phyloP scores from a whole-genome alignment of 2,888 invertebrate genomes.

The Sialis lutaria region DNA sequence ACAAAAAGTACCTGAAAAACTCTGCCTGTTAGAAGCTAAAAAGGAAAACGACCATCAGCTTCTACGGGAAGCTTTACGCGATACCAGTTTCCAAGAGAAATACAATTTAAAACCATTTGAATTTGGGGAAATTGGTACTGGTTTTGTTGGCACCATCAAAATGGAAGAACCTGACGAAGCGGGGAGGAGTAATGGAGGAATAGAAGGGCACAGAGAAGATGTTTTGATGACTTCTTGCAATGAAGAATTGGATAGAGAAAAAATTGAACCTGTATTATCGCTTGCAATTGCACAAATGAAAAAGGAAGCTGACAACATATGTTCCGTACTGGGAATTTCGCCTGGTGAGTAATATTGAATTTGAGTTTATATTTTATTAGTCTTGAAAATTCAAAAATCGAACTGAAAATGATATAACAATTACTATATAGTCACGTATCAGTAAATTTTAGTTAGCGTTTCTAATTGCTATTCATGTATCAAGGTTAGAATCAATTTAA shows the following conservation, averaged over 20 bases:
- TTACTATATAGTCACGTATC: no score
- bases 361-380: not conserved
- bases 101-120: conserved; percentile 69
- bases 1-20: conserved; percentile 13
- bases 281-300: conserved; percentile 75
- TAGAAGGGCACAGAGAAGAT: conserved; percentile 20
- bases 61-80: conserved; percentile 62
- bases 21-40: conserved; percentile 16
- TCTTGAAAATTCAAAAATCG: no score
- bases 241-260: conserved; percentile 45
- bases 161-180: conserved; percentile 46
- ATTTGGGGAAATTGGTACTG: conserved; percentile 30
- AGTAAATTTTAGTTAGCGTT: no score
- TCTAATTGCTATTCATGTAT: no score
- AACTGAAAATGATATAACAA: no score
- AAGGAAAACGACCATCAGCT: conserved; percentile 51
- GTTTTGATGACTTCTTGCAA: conserved; percentile 26
- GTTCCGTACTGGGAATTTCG: conserved; percentile 71
- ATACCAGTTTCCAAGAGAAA: conserved; percentile 70
- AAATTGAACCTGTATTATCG: conserved; percentile 67
- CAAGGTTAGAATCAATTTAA: no score
- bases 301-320: conserved; percentile 71
- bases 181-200: conserved; percentile 2
- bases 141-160: conserved; percentile 32
- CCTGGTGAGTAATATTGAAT: conserved; percentile 45